Base-by-base conservation (phyloP, 2,797 vertebrate genomes). In the Pristis pectinata region DNA sequence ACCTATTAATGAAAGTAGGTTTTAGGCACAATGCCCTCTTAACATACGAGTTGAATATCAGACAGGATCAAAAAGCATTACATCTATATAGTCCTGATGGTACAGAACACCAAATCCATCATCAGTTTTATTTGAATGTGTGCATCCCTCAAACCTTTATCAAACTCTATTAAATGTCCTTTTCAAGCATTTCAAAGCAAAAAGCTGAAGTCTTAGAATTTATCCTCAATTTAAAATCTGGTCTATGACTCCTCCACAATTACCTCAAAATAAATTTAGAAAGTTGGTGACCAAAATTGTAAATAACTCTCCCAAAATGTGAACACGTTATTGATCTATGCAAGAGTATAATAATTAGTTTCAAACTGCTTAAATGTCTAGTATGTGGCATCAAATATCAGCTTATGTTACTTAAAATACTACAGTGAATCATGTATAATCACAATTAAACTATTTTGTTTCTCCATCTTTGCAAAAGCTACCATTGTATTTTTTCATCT, bases 181-280 rank as follows among this genome's bases (percentile, higher is more conserved):
- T 17, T 89, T 61, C 34, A 37, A n/a, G 85, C 56, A 89, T 17
- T 89, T n/a, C 0, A 83, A 53, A 4, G 9, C 49, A 53, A n/a
- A 83, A 53, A 53, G 41, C 44, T 27, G 41, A 80, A 37, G 37
- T 37, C 37, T 80, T 13, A 41, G 49, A 53, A 24, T 27, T 24
- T 49, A 24, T 83, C 80, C 44, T 83, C 80, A 83, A 83, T 83
- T 83, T 83, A 79, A 76, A 77, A 37, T n/a, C n/a, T 37, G 76
- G 34, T 77, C 13, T n/a, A 34, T 13, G 6, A 77, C 30, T 34
- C 7, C 9, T 77, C 74, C 74, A 77, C 2, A n/a, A n/a, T 77
- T 2, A 37, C 13, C 76, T 37, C 34, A 10, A 77, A 77, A n/a
- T 30, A 77, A 34, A 11, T 37, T 11, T n/a, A 3, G 27, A 72